Evolutionary conservation across 2,113 vertebrate genomes (phyloP), one percentile per base, ranked within the genome.

Genomic region (Mormyrus lacerda): DNA sequence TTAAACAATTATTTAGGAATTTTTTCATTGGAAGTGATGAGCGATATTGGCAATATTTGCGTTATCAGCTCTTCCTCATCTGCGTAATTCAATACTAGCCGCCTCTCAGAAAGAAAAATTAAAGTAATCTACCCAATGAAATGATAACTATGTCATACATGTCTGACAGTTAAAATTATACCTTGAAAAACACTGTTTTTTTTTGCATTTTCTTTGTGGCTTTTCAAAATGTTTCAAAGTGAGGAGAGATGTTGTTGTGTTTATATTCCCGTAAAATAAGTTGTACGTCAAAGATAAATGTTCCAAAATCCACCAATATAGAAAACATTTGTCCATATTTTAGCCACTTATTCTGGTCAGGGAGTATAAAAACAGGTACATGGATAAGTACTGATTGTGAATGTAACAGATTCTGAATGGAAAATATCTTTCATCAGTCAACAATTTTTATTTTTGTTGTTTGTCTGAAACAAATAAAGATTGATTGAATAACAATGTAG

Each of bases 11-110:
- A 96, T 89, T 90, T 90, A 96, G 97, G 96, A 98, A 97, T 97
- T 96, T 97, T 55, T 96, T 97, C 95, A 97, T 97, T 95, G 96
- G 88, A 94, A 93, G 96, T 88, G 95, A 95, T 96, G 97, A 97
- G 91, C 93, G 97, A 97, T 94, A 95, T 95, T 93, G 94, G 95
- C 95, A 95, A 95, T 94, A 93, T 90, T 93, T 93, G 91, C 94
- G 96, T 95, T 97, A 97, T 96, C 96, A 96, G 95, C 95, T 94
- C 94, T 96, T 94, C 93, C 91, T 93, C 89, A 95, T 96, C 95
- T 94, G 93, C 92, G 93, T 91, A 93, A 93, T 93, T 95, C 93
- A 95, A 92, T 95, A 94, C 94, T 93, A 93, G 92, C 90, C 88
- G 82, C 94, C 92, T 95, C 91, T 93, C 91, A 91, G 92, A 90